Evolutionary conservation across 1,140 invertebrate genomes (phyloP), one percentile per base, ranked within the genome.

Genomic region (Akabosia matsudoensis): DNA sequence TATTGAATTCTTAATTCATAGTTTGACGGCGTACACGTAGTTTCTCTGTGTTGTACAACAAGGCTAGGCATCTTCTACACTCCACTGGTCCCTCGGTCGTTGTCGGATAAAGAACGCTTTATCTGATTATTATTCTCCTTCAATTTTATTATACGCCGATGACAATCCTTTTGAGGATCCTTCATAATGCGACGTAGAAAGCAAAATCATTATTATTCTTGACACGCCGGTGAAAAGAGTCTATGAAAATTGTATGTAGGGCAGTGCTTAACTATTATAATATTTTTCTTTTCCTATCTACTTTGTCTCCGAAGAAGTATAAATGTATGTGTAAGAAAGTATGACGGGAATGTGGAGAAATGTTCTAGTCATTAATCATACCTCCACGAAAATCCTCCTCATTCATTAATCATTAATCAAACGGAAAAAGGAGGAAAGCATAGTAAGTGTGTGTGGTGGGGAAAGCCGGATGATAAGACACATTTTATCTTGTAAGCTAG

Each of bases 381-480:
- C 24, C 61, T 67, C 22, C n/a, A n/a, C n/a, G n/a, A 30, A n/a
- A 67, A 67, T 67, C 61, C 61, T 31, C 61, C 61, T 67, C 61
- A 67, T 67, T 67, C 61, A 67, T 67, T 67, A 67, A 67, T 67
- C 61, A 67, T 67, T 67, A 67, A 67, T 67, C 61, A 67, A 28
- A 67, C 61, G 13, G 30, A 67, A n/a, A 67, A 67, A 28, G 54
- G 54, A 67, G 61, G 7, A 56, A 3, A 67, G 61, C 61, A 67
- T 10, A 30, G n/a, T 30, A 28, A 28, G 28, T 67, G 3, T 7
- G 4, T n/a, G 54, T 24, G 22, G 54, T 24, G 54, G 10, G 37
- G 37, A 45, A 45, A 45, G 18, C 18, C 37, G 7, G 18, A 45
- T 45, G n/a, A 45, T 45, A 45, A 45, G 18, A 45, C 18, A 45